Conservation (phyloP, 2,113 vertebrate genomes). For the Bostrychus sinensis region DNA sequence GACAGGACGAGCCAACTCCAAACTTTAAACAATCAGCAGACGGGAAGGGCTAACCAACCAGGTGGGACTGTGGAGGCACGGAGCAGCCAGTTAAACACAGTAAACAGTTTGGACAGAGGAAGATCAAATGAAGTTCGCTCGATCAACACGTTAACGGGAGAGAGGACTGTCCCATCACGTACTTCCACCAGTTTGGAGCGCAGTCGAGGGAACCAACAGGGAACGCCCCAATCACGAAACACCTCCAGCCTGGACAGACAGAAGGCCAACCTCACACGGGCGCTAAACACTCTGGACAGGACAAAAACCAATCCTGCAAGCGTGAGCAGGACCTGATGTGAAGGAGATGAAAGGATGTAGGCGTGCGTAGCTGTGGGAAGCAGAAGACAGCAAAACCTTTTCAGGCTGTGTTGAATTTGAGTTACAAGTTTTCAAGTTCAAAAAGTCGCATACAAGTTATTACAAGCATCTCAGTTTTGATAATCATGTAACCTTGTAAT, state of each 20-base stretch:
- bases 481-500: too few relatives aligned
- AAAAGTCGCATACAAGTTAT: too few relatives aligned
- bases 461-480: too few relatives aligned
- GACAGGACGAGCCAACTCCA: conserved; percentile 68
- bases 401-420: background rate
- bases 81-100: conserved; percentile 65
- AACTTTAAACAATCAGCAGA: conserved; percentile 73
- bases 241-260: conserved; percentile 74
- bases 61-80: conserved; percentile 39
- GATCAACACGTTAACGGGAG: conserved; percentile 45
- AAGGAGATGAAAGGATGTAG: background rate
- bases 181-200: conserved; percentile 69
- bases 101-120: conserved; percentile 72
- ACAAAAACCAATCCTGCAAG: conserved; percentile 65
- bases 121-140: conserved; percentile 50
- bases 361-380: conserved; percentile 62
- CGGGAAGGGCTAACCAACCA: conserved; percentile 49
- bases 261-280: conserved; percentile 59
- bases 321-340: conserved; percentile 21
- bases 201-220: conserved; percentile 56
- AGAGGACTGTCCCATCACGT: conserved; percentile 65
- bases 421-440: too few relatives aligned
- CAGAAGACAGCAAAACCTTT: background rate
- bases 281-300: conserved; percentile 71
- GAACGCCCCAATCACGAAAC: conserved; percentile 58